A percentile compares a stretch with the other conserved stretches of the same genome.
Evolutionary conservation across 2,797 vertebrate genomes (phyloP).

Genomic region (Buceros bicornis): DNA sequence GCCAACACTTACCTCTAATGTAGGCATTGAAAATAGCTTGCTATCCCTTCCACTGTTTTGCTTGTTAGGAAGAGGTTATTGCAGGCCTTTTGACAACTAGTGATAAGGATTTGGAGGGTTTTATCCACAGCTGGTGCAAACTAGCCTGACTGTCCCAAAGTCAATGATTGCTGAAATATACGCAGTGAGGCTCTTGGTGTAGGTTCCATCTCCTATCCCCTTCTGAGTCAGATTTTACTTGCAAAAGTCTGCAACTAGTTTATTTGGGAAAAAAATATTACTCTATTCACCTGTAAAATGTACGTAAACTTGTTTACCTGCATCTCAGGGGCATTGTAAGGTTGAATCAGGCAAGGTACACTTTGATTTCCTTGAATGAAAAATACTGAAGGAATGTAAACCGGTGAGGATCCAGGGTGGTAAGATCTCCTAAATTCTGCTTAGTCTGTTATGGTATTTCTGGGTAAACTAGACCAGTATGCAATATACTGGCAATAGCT

Average conservation of each 20-base stretch:
- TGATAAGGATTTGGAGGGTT: background rate
- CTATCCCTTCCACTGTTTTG: background rate
- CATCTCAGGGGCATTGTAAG: background rate
- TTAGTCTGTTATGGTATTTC: background rate
- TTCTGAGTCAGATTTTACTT: background rate
- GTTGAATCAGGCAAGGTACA: constrained; percentile 3
- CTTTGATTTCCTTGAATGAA: constrained; percentile 4
- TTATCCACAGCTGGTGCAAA: background rate
- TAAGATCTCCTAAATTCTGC: background rate
- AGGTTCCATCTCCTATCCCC: background rate
- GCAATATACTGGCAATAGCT: background rate
- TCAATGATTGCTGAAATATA: background rate
- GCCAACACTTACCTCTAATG: background rate
- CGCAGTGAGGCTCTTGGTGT: accelerated
- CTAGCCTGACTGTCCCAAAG: background rate
- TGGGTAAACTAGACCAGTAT: background rate
- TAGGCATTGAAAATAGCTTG: background rate
- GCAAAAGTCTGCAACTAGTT: background rate
- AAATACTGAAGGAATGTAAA: constrained; percentile 27
- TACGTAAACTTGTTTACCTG: constrained; percentile 13
- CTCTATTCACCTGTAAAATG: constrained; percentile 13
- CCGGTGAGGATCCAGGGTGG: background rate
- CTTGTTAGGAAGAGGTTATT: background rate
- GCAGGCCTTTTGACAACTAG: background rate
- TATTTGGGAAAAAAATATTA: constrained; percentile 14